phyloP scores from a whole-genome alignment of 2,113 vertebrate species.

The Pelecanus crispus region DNA sequence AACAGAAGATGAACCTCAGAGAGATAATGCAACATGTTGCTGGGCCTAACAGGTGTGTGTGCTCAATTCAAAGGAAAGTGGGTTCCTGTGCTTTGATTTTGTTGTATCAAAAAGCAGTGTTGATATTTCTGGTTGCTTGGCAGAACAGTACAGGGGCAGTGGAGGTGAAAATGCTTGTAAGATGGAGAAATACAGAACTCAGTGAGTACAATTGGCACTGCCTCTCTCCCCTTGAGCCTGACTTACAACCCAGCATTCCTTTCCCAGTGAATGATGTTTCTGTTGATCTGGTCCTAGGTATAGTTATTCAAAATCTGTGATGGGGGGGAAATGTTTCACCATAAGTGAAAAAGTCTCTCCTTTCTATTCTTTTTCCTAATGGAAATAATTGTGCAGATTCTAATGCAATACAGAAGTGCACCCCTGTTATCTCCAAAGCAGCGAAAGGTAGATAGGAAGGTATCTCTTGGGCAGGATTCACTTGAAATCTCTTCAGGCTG shows the following conservation, averaged over 20 bases:
- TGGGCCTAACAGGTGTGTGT: not conserved
- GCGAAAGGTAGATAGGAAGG: not conserved
- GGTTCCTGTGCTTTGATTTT: not conserved
- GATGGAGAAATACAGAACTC: not conserved
- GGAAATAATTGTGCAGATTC: not conserved
- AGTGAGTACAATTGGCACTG: accelerated
- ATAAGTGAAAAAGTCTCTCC: not conserved
- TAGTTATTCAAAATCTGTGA: not conserved
- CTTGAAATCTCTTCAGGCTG: not conserved
- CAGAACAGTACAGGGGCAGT: not conserved
- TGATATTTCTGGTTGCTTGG: not conserved
- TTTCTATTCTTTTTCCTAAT: not conserved
- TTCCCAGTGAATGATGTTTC: not conserved
- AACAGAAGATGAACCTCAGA: not conserved
- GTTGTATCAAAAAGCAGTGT: not conserved
- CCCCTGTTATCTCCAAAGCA: not conserved
- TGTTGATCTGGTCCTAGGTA: not conserved
- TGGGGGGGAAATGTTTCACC: not conserved
- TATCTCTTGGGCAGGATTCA: not conserved
- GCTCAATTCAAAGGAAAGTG: not conserved
- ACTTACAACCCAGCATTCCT: not conserved
- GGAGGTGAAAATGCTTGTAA: not conserved
- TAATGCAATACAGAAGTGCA: not conserved
- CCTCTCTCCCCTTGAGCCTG: not conserved
- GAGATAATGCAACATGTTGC: accelerated